A percentile compares a stretch with the other conserved stretches of the same genome.
Conservation (phyloP, 1,140 invertebrate genomes). For the Sinonovacula constricta region DNA sequence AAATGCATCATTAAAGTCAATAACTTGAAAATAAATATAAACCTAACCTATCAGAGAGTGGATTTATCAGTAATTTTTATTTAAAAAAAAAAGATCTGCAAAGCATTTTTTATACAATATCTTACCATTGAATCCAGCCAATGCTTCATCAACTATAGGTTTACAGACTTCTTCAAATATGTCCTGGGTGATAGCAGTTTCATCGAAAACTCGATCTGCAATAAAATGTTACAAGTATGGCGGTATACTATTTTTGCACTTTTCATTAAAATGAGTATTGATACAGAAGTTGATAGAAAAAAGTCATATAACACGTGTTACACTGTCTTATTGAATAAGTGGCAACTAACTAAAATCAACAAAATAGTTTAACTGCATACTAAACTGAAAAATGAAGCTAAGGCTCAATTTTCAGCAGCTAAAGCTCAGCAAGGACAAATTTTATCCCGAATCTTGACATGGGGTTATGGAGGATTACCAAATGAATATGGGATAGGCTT, state of each 20-base stretch:
- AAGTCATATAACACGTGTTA: neutral
- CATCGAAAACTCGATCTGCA: conserved; percentile 44
- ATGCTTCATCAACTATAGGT: conserved; percentile 42
- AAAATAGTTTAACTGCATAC: neutral
- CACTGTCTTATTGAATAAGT: neutral
- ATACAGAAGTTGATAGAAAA: no score
- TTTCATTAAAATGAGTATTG: no score
- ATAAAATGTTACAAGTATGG: neutral
- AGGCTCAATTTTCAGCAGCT: no score
- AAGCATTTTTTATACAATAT: no score
- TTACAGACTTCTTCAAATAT: conserved; percentile 51
- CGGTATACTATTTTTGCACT: neutral
- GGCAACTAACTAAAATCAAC: neutral
- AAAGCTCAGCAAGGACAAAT: neutral
- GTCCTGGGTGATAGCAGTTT: conserved; percentile 22
- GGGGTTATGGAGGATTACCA: conserved; percentile 23
- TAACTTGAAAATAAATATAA: neutral
- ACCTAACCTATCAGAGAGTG: neutral
- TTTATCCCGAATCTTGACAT: neutral
- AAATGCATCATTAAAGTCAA: no score
- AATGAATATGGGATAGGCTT: conserved; percentile 29
- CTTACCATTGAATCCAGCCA: conserved; percentile 47
- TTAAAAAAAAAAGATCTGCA: neutral
- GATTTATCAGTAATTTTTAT: neutral
- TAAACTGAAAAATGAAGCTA: no score